phyloP scores from a whole-genome alignment of 2,113 vertebrate genomes.

The Syrrhaptes paradoxus region DNA sequence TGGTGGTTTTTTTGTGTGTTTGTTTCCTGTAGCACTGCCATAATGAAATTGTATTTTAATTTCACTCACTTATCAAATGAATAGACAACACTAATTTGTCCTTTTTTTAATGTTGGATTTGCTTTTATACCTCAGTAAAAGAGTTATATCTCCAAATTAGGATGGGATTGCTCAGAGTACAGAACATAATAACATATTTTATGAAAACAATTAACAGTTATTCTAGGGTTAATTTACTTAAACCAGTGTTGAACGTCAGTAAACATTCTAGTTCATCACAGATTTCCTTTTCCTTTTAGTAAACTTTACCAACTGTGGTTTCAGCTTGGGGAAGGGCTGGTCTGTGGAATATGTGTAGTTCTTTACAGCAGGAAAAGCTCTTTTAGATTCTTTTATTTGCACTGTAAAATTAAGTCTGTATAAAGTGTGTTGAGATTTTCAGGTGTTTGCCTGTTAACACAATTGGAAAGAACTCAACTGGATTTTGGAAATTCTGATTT shows the following conservation, averaged over 20 bases:
- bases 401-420: background rate
- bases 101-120: background rate
- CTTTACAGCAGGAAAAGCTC: background rate
- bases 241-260: background rate
- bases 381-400: background rate
- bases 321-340: background rate
- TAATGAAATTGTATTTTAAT: constrained; percentile 62
- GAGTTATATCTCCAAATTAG: constrained; percentile 19
- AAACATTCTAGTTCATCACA: background rate
- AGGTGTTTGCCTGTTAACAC: background rate
- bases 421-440: background rate
- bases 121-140: constrained; percentile 32
- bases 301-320: background rate
- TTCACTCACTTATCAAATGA: constrained; percentile 52
- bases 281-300: background rate
- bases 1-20: constrained; percentile 1
- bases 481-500: background rate
- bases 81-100: constrained; percentile 20
- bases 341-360: background rate
- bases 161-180: background rate
- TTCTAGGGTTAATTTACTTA: constrained; percentile 34
- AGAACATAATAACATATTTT: background rate
- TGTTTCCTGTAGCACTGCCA: constrained; percentile 5
- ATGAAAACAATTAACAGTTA: constrained; percentile 32
- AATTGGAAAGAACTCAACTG: background rate